Conservation (phyloP, 2,888 invertebrate species). For the Galerucella pusilla region DNA sequence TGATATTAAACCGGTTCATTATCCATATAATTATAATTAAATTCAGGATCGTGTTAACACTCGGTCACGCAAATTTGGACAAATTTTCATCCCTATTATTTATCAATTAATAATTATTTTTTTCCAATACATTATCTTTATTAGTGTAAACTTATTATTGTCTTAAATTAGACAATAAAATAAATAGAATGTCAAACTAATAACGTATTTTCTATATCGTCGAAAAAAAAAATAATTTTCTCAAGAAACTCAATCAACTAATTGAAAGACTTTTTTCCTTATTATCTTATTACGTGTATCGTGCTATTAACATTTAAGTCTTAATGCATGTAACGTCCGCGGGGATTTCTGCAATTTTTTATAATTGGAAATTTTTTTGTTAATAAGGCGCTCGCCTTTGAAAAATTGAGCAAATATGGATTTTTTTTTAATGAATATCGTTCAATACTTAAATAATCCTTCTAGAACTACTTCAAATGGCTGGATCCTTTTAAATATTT, state of each 20-base stretch:
- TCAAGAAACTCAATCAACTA: conserved; percentile 29
- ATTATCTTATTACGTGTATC: conserved; percentile 30
- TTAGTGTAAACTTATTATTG: neutral
- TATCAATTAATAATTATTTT: too few species aligned
- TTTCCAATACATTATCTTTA: too few species aligned
- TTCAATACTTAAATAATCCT: neutral
- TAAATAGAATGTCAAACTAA: neutral
- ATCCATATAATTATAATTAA: neutral
- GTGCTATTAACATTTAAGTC: conserved; percentile 25
- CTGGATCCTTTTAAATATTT: too few species aligned
- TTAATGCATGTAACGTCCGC: conserved; percentile 1
- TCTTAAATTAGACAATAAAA: too few species aligned
- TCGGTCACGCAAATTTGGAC: neutral
- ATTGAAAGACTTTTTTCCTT: conserved; percentile 21
- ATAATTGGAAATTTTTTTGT: neutral
- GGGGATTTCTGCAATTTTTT: conserved; percentile 15
- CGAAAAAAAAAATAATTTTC: conserved; percentile 6
- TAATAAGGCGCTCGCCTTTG: neutral
- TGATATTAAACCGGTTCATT: neutral
- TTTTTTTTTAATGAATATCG: neutral
- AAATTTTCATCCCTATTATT: neutral
- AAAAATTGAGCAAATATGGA: neutral
- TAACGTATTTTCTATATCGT: neutral
- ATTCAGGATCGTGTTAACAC: neutral
- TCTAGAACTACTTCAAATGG: neutral